Evolutionary conservation across 2,113 vertebrate genomes (phyloP), one percentile per base, ranked within the genome.

Genomic region (Capreolus pygargus): DNA sequence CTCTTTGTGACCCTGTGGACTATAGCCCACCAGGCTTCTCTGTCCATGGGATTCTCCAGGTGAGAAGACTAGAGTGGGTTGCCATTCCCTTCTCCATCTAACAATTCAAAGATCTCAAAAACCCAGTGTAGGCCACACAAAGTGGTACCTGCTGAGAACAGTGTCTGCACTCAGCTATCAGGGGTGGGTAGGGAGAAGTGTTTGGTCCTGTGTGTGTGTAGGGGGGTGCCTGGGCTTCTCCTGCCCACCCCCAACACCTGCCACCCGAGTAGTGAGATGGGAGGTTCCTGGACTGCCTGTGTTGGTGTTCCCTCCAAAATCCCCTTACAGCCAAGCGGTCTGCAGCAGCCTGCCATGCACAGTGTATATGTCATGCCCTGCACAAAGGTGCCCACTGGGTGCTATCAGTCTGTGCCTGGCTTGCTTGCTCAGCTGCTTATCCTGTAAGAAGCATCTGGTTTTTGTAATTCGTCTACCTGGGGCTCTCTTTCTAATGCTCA

Each of bases 281-380:
- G 5, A 14, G 25, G 78, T 76, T 16, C 36, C 28, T 7, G 54
- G 60, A 50, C 50, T 85, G 47, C 43, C 14, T 5, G 7, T 21
- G 0, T 58, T 39, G 0, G 14, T 1, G 30, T 55, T 28, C 81
- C 27, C 16, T 17, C 45, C 25, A 5, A 43, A 36, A 17, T 0
- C 54, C 30, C 33, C 60, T 15, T 6, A 4, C 1, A 16, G 45
- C 52, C 30, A 23, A 33, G 19, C 17, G 30, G 14, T 81, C 43
- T 30, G 39, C 7, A 21, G 64, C 43, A 10, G 60, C 39, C 23
- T 1, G 50, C 57, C 16, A 7, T 0, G 70, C 33, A 6, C 27
- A 2, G 39, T 3, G 86, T 21, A 0, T 7, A 2, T 28, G 78
- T n/a, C 2, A 2, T 0, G 4, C 11, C 11, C 60, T 47, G 54